Evolutionary conservation across 2,113 vertebrate genomes (phyloP).

Genomic region (Sminthopsis crassicaudata): DNA sequence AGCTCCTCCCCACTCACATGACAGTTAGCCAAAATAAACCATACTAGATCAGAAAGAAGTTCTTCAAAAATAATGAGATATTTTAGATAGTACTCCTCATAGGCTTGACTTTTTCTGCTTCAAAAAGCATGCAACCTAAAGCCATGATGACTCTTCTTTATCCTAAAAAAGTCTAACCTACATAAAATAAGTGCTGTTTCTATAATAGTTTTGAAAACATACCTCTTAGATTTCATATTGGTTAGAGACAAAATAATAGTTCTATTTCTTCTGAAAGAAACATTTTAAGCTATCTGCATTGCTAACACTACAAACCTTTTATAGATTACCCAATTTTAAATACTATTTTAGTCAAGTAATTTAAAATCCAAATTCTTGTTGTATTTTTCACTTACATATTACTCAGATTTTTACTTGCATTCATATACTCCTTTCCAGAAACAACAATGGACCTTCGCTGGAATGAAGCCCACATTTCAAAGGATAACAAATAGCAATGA

Average conservation of each 20-base stretch:
- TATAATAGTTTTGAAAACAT: background rate
- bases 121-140: background rate
- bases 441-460: background rate
- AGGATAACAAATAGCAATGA: background rate
- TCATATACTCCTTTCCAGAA: background rate
- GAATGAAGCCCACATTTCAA: background rate
- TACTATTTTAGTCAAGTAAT: background rate
- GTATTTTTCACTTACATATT: background rate
- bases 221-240: slow-evolving; percentile 1
- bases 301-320: background rate
- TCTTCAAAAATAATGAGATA: background rate
- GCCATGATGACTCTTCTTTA: background rate
- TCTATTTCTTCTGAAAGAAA: slow-evolving; percentile 9
- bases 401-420: background rate
- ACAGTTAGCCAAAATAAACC: background rate
- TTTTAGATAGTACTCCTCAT: background rate
- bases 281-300: background rate
- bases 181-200: background rate
- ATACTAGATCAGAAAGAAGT: background rate
- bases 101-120: background rate
- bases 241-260: background rate
- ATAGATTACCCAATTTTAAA: background rate
- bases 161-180: background rate
- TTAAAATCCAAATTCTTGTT: background rate
- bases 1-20: background rate